phyloP scores from a whole-genome alignment of 1,140 invertebrate species.

The Aphelinus certus region DNA sequence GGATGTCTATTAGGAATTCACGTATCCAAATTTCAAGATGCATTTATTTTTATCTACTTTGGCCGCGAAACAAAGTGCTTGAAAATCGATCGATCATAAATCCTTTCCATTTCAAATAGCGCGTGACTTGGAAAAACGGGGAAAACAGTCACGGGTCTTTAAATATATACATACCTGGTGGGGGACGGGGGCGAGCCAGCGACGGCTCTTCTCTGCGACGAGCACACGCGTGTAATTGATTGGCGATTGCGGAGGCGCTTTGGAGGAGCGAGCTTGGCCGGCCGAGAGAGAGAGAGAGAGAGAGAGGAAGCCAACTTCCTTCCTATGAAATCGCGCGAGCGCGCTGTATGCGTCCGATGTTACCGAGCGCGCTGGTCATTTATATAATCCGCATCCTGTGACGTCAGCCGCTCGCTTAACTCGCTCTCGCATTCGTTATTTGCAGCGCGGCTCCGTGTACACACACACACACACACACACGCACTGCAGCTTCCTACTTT shows the following conservation, averaged over 20 bases:
- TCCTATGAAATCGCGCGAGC: conserved; percentile 43
- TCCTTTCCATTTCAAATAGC: no score
- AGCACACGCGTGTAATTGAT: background rate
- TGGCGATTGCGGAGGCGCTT: no score
- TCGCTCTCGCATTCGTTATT: conserved; percentile 41
- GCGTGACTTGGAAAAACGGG: no score
- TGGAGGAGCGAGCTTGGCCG: background rate
- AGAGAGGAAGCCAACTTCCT: conserved; percentile 54
- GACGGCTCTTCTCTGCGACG: background rate
- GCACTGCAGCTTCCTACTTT: no score
- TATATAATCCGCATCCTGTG: conserved; percentile 55
- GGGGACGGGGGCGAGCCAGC: no score
- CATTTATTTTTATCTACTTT: no score
- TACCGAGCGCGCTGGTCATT: conserved; percentile 43
- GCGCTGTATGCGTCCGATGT: background rate
- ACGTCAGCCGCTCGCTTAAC: conserved; percentile 50
- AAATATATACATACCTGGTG: background rate
- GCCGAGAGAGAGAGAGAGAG: background rate
- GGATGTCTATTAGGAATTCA: no score
- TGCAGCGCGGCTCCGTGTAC: background rate
- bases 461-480: no score
- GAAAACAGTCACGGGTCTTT: no score
- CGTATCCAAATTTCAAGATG: no score
- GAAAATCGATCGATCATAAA: no score
- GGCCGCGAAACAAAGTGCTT: no score